Conservation (phyloP, 2,888 invertebrate species). For the Rotaria sp. region DNA sequence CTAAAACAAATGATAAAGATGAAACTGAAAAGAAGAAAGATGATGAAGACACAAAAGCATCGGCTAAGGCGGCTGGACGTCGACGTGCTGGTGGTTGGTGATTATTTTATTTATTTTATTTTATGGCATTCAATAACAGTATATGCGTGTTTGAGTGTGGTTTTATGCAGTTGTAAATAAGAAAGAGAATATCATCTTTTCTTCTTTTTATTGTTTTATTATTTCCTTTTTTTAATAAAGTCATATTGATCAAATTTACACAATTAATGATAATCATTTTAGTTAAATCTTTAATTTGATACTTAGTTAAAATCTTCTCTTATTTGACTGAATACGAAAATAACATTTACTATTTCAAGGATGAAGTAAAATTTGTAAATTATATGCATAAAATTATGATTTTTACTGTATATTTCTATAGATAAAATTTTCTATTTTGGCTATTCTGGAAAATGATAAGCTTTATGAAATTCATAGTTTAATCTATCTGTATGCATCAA, state of each 20-base stretch:
- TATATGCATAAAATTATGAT: no score
- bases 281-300: no score
- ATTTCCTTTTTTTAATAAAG: conserved; percentile 8
- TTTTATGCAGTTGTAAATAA: neutral
- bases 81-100: neutral
- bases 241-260: neutral
- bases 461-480: neutral
- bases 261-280: no score
- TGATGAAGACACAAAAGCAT: neutral
- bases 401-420: neutral
- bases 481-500: neutral
- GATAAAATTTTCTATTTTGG: neutral
- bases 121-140: neutral
- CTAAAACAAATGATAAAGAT: neutral
- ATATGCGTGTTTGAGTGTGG: neutral
- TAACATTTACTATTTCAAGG: no score
- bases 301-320: no score
- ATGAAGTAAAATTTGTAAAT: no score
- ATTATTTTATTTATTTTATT: neutral
- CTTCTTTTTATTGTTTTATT: neutral
- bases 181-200: neutral
- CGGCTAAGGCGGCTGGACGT: neutral
- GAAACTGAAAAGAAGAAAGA: conserved; percentile 6
- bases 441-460: neutral
- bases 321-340: no score